A percentile compares a stretch with the other conserved stretches of the same genome.
phyloP scores from a whole-genome alignment of 2,888 invertebrate species.

The Antheraea yamamai region DNA sequence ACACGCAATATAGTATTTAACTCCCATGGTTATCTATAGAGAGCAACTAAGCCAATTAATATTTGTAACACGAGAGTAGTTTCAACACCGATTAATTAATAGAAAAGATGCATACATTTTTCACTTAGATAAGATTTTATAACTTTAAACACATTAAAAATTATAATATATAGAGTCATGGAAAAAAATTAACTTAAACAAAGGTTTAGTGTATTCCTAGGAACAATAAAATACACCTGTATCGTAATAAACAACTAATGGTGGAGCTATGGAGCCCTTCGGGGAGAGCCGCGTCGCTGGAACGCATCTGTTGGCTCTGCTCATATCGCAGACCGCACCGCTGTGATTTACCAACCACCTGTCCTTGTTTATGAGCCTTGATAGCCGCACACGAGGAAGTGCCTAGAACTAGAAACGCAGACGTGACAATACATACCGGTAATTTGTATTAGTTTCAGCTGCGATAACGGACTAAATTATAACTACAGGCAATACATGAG shows the following conservation, averaged over 20 bases:
- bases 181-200: background rate
- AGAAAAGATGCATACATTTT: too few species aligned
- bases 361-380: constrained; percentile 64
- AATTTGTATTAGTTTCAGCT: constrained; percentile 24
- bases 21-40: too few species aligned
- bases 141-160: too few species aligned
- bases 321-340: constrained; percentile 54
- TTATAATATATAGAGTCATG: background rate
- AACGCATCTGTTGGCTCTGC: constrained; percentile 59
- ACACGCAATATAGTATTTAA: too few species aligned
- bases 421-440: constrained; percentile 37
- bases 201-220: constrained; percentile 23
- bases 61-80: too few species aligned
- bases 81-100: too few species aligned
- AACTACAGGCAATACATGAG: constrained; percentile 1
- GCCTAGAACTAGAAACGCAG: constrained; percentile 42
- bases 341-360: constrained; percentile 69
- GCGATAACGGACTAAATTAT: constrained; percentile 5
- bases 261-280: constrained; percentile 43
- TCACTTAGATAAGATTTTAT: too few species aligned
- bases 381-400: constrained; percentile 62
- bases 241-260: constrained; percentile 42
- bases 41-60: too few species aligned
- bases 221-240: constrained; percentile 38
- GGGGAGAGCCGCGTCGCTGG: constrained; percentile 39